Base-by-base conservation (phyloP, 2,797 vertebrate species). In the Galago senegalensis region DNA sequence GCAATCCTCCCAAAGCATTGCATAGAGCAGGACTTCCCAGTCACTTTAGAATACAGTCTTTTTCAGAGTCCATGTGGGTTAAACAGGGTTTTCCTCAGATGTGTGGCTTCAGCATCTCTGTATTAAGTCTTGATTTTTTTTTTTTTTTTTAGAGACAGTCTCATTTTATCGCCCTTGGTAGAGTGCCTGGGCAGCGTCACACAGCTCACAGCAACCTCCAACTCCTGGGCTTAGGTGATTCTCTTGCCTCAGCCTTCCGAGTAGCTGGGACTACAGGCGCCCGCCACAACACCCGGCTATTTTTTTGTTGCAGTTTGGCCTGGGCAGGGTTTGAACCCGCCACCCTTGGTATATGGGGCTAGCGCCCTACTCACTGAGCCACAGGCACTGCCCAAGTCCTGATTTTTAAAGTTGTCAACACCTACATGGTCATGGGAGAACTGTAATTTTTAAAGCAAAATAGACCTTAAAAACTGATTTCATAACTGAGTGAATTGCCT, bases 71-170 rank as follows among this genome's bases (percentile, higher is more conserved):
- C 29, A 82, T 84, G 5, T 10, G 23, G 29, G 29, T 85, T 83
- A 61, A 86, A 37, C 23, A 23, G 76, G 13, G 46, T 31, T 82
- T 84, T 49, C 58, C n/a, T 60, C 34, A 25, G n/a, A 89, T 92
- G 20, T 46, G 60, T 23, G 21, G n/a, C 23, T 88, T 90, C 29
- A 37, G 4, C 60, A 85, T 93, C 37, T 92, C 37, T 91, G 5
- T 88, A 20, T 82, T 91, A 94, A 95, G 40, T 53, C 34, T 29
- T 49, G 40, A 89, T 69, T 80, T 95, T 92, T 69, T n/a, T 95
- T 8, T 89, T 40, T 40, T 40, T 40, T 40, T 40, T 40, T 40
- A 40, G 40, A 40, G 40, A 40, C 40, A 40, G 40, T 40, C 40
- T 40, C 40, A 40, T 40, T 40, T 40, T 40, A 40, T 40, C 40